Conservation (phyloP, 2,797 vertebrate species). For the Mergus octosetaceus region DNA sequence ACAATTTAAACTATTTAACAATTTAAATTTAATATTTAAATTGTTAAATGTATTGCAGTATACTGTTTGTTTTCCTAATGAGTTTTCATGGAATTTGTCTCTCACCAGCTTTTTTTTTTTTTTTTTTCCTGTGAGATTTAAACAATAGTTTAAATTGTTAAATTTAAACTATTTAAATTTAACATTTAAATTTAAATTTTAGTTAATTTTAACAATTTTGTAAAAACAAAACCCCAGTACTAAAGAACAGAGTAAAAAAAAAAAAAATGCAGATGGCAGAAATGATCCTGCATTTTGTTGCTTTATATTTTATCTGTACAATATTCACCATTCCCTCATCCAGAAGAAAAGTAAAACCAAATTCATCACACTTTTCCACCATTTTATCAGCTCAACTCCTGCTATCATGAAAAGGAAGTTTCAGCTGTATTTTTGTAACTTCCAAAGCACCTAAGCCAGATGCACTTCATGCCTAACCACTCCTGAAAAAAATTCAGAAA, state of each 20-base stretch:
- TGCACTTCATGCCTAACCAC: background rate
- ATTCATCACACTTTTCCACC: background rate
- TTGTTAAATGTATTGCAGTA: no score
- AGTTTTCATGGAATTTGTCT: no score
- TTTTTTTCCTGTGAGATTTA: no score
- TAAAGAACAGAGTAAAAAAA: background rate
- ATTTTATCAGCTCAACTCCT: background rate
- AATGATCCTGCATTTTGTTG: background rate
- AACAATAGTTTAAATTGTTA: no score
- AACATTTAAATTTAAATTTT: no score
- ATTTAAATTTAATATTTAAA: no score
- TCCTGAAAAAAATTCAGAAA: background rate
- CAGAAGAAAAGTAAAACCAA: background rate
- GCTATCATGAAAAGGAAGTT: background rate
- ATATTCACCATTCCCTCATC: background rate
- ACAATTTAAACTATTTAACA: no score
- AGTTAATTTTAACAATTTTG: no score
- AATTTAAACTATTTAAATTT: no score
- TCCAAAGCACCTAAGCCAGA: background rate
- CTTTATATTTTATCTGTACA: background rate
- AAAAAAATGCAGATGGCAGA: fast-evolving
- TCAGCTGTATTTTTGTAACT: background rate
- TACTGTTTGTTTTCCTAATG: no score
- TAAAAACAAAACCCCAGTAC: background rate
- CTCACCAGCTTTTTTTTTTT: no score